Conservation (phyloP, 2,888 invertebrate species). For the Latrodectus elegans region DNA sequence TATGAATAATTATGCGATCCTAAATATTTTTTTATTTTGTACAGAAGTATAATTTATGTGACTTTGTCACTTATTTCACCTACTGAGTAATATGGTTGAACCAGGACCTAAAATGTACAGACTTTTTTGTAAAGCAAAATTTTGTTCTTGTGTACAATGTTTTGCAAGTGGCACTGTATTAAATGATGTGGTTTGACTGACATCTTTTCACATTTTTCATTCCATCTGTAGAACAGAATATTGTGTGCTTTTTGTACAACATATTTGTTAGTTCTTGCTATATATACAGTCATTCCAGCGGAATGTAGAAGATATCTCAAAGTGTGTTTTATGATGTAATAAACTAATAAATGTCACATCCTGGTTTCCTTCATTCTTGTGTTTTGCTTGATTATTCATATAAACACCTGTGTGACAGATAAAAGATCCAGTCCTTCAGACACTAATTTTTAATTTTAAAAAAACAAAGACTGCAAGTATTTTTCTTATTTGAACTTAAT, state of each 20-base stretch:
- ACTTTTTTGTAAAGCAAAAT: constrained; percentile 61
- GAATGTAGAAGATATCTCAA: constrained; percentile 69
- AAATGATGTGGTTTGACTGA: constrained; percentile 56
- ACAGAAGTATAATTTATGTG: background rate
- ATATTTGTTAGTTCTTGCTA: constrained; percentile 69
- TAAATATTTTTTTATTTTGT: constrained; percentile 4
- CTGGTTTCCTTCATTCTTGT: constrained; percentile 46
- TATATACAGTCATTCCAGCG: constrained; percentile 68
- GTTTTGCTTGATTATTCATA: too few species aligned
- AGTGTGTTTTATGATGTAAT: constrained; percentile 70
- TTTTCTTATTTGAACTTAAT: too few species aligned
- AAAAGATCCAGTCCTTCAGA: too few species aligned
- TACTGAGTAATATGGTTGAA: constrained; percentile 48
- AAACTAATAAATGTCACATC: constrained; percentile 68
- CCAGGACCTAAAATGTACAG: constrained; percentile 60
- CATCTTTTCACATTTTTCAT: constrained; percentile 69
- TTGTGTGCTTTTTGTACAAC: constrained; percentile 70
- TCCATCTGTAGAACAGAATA: constrained; percentile 70
- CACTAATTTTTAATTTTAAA: too few species aligned
- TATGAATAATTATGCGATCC: background rate
- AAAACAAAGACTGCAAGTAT: too few species aligned
- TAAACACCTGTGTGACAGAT: too few species aligned
- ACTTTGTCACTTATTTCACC: constrained; percentile 9
- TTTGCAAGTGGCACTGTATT: constrained; percentile 60
- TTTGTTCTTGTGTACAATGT: constrained; percentile 57